Evolutionary conservation across 2,888 invertebrate species (phyloP).

Genomic region (Julus scanicus): DNA sequence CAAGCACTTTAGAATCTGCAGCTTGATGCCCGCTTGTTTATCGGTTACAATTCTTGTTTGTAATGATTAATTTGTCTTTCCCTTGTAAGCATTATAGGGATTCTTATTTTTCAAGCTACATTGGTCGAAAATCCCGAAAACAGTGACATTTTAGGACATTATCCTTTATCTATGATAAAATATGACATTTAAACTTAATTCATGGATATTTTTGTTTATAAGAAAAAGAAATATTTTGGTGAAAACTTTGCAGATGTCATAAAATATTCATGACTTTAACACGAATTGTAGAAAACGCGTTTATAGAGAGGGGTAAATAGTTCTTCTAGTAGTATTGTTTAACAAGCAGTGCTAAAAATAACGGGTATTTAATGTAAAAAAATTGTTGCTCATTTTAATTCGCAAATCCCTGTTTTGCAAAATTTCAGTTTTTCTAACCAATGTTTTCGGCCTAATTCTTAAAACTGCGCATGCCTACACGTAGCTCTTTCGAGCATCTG

Average conservation of each 20-base stretch:
- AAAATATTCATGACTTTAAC: neutral
- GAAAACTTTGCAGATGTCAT: too few species aligned
- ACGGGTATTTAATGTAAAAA: neutral
- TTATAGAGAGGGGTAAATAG: neutral
- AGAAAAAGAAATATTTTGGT: too few species aligned
- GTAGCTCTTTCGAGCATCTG: neutral
- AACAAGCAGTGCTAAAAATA: too few species aligned
- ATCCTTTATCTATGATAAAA: too few species aligned
- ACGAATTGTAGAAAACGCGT: neutral
- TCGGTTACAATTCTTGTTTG: neutral
- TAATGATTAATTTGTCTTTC: neutral
- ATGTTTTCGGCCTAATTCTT: neutral
- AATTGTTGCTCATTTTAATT: neutral
- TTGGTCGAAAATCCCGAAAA: neutral
- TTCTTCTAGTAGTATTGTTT: too few species aligned
- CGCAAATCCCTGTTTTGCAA: neutral
- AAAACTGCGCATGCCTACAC: neutral
- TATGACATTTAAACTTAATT: neutral
- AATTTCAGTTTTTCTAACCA: neutral
- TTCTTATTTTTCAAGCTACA: neutral
- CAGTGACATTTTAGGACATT: too few species aligned
- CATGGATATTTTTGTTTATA: neutral
- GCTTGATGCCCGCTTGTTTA: neutral
- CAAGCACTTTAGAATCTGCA: neutral
- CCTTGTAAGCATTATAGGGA: too few species aligned